phyloP scores from a whole-genome alignment of 2,797 vertebrate species.

The Saguinus oedipus region DNA sequence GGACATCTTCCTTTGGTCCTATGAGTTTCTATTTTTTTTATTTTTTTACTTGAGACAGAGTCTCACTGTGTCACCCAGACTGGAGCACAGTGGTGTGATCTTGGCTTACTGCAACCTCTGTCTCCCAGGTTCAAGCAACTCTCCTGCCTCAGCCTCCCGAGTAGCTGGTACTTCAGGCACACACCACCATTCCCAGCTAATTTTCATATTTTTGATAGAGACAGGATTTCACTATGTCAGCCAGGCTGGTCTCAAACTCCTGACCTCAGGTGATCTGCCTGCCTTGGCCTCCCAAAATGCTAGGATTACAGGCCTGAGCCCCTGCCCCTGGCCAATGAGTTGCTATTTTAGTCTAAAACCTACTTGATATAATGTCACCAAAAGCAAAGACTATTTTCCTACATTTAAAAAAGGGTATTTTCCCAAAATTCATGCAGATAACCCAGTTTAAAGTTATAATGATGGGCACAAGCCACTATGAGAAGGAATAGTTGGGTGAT shows the following conservation, averaged over 20 bases:
- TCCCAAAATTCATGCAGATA: neutral
- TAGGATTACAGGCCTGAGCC: neutral
- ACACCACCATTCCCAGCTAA: neutral
- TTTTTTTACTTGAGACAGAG: neutral
- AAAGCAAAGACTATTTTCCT: slow-evolving; percentile 39
- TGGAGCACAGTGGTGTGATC: neutral
- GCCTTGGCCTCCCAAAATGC: neutral
- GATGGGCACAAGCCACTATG: neutral
- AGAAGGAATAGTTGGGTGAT: neutral
- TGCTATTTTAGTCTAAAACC: slow-evolving; percentile 25
- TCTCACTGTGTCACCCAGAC: neutral
- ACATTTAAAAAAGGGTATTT: neutral
- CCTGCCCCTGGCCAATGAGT: fast-evolving
- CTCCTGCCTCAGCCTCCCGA: neutral
- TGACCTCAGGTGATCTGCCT: neutral
- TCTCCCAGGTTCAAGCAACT: neutral
- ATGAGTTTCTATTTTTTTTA: neutral
- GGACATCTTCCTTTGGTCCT: neutral
- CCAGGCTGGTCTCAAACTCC: neutral
- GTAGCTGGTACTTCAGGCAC: neutral
- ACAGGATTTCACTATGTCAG: neutral
- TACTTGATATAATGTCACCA: neutral
- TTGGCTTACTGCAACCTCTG: neutral
- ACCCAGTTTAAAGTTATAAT: neutral
- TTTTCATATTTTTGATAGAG: neutral